phyloP scores from a whole-genome alignment of 2,888 invertebrate genomes.

The Heliothis peltigera region DNA sequence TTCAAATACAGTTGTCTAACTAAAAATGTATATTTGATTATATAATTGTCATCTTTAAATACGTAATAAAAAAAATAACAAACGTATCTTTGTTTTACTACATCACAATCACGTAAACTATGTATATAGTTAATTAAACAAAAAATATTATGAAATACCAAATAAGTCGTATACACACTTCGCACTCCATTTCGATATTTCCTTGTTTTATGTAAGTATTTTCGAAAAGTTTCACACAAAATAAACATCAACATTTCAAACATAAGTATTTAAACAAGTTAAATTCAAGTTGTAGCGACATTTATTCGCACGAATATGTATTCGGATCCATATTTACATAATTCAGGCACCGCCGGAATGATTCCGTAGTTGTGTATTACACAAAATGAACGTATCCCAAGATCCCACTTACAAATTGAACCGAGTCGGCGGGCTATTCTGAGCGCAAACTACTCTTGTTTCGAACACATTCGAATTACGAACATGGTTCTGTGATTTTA shows the following conservation, averaged over 20 bases:
- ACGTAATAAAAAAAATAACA: not conserved
- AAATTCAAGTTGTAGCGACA: constrained; percentile 58
- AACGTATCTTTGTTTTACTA: not conserved
- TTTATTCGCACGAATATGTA: constrained; percentile 70
- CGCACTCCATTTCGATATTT: not conserved
- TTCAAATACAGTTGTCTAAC: too few relatives aligned
- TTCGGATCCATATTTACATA: constrained; percentile 82
- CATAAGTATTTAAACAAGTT: constrained; percentile 45
- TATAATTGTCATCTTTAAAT: too few relatives aligned
- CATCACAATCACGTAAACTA: not conserved
- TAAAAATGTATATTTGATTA: too few relatives aligned
- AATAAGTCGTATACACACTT: not conserved
- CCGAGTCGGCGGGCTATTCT: constrained; percentile 80
- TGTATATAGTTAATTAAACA: not conserved
- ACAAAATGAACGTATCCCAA: constrained; percentile 89
- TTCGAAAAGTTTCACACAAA: constrained; percentile 21
- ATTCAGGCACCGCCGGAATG: constrained; percentile 80
- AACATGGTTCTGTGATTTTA: not conserved
- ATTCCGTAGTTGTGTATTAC: constrained; percentile 85
- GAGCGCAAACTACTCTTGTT: constrained; percentile 38
- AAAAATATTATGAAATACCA: not conserved
- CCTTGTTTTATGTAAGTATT: not conserved
- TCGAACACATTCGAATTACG: constrained; percentile 25
- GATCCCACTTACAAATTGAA: constrained; percentile 89
- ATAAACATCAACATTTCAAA: constrained; percentile 43